phyloP scores from a whole-genome alignment of 2,888 invertebrate genomes.

The Limnephilus lunatus region DNA sequence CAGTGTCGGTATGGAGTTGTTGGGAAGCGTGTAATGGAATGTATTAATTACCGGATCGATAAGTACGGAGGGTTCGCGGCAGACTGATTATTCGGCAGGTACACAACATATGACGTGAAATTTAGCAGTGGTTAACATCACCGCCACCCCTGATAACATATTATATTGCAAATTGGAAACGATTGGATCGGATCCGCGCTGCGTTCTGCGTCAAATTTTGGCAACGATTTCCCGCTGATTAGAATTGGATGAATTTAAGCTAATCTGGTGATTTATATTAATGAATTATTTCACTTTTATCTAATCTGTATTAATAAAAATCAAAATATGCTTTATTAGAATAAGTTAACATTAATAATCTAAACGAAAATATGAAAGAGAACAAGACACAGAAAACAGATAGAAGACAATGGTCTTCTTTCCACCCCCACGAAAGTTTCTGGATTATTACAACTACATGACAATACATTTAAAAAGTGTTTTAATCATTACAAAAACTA shows the following conservation, averaged over 20 bases:
- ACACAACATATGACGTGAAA: conserved; percentile 14
- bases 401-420: too few relatives aligned
- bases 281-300: too few relatives aligned
- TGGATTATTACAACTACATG: too few relatives aligned
- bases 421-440: too few relatives aligned
- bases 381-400: too few relatives aligned
- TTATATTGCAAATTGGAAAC: conserved; percentile 42
- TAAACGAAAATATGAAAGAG: too few relatives aligned
- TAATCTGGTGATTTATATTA: too few relatives aligned
- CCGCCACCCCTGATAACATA: conserved; percentile 37
- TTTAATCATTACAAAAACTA: too few relatives aligned
- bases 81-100: conserved; percentile 37
- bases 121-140: conserved; percentile 42
- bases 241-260: not conserved
- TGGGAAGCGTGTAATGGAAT: not conserved
- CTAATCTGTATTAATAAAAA: too few relatives aligned
- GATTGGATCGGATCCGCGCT: not conserved
- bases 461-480: too few relatives aligned
- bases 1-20: not conserved
- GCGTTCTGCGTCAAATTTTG: not conserved
- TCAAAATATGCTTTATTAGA: too few relatives aligned
- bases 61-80: not conserved
- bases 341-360: too few relatives aligned
- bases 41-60: conserved; percentile 35
- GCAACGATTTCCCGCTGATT: not conserved